Conservation (phyloP, 1,140 invertebrate species). For the Hycleus cichorii region DNA sequence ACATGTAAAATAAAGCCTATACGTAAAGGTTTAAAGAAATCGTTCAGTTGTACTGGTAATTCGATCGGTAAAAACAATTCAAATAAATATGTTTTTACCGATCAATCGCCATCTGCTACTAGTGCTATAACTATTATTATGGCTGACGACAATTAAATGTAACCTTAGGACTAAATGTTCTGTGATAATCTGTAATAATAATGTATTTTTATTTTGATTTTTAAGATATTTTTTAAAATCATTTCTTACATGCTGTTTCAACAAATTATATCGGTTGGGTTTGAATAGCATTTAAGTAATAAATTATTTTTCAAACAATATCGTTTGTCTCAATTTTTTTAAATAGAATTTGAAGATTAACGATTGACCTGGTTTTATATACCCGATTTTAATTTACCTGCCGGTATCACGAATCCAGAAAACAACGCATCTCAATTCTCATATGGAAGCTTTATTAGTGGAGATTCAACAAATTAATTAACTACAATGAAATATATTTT, state of each 20-base stretch:
- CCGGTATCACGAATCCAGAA: too few relatives aligned
- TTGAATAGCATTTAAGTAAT: slow-evolving; percentile 14
- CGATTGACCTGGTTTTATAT: too few relatives aligned
- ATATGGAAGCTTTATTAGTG: too few relatives aligned
- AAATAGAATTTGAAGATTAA: too few relatives aligned
- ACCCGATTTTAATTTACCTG: too few relatives aligned
- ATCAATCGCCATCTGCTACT: slow-evolving; percentile 41
- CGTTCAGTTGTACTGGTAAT: slow-evolving; percentile 11
- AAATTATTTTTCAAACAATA: neutral
- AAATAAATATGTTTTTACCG: slow-evolving; percentile 26
- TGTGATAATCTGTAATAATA: slow-evolving; percentile 23
- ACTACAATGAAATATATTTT: too few relatives aligned
- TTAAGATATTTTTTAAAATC: slow-evolving; percentile 1
- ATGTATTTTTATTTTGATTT: neutral
- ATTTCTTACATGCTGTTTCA: slow-evolving; percentile 11
- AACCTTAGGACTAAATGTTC: slow-evolving; percentile 28
- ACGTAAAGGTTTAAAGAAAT: slow-evolving; percentile 16
- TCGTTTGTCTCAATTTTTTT: too few relatives aligned
- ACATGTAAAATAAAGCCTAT: slow-evolving; percentile 25
- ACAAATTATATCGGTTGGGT: slow-evolving; percentile 7
- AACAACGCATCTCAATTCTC: too few relatives aligned
- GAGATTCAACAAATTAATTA: too few relatives aligned
- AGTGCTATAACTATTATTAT: slow-evolving; percentile 42
- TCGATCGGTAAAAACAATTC: slow-evolving; percentile 7
- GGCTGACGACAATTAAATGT: slow-evolving; percentile 36